phyloP scores from a whole-genome alignment of 2,888 invertebrate species.

The Lingula anatina region DNA sequence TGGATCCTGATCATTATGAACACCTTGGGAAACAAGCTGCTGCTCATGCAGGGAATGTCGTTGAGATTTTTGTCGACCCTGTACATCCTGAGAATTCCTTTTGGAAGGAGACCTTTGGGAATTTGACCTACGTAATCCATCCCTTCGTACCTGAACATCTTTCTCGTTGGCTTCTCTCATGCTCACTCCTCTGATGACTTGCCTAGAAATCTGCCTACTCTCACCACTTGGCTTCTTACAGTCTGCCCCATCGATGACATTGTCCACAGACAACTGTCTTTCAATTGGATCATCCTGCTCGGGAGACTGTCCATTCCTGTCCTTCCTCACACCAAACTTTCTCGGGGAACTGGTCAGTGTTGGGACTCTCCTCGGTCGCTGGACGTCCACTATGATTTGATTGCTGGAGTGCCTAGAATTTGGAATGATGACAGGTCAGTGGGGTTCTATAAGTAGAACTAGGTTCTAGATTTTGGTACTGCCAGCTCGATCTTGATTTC shows the following conservation, averaged over 20 bases:
- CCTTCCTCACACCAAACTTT: constrained; percentile 7
- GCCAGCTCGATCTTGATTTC: no score
- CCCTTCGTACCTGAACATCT: background rate
- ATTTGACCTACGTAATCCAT: background rate
- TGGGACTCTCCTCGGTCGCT: constrained; percentile 13
- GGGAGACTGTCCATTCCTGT: background rate
- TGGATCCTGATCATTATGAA: no score
- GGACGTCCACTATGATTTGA: constrained; percentile 21
- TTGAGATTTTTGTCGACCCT: no score
- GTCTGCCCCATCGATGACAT: background rate
- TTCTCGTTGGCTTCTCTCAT: background rate
- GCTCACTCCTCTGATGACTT: background rate
- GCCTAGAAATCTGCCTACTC: no score
- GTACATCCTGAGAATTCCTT: no score
- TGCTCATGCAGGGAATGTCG: no score
- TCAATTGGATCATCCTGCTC: background rate
- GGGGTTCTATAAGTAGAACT: no score
- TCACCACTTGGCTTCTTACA: no score
- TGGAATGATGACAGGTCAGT: no score
- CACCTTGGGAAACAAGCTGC: no score
- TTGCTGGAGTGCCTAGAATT: constrained; percentile 19
- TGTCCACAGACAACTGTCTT: background rate
- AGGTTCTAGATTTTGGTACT: no score
- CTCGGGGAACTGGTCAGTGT: constrained; percentile 6
- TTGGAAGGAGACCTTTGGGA: no score